phyloP scores from a whole-genome alignment of 2,888 invertebrate species.

The Aethes cnicana region DNA sequence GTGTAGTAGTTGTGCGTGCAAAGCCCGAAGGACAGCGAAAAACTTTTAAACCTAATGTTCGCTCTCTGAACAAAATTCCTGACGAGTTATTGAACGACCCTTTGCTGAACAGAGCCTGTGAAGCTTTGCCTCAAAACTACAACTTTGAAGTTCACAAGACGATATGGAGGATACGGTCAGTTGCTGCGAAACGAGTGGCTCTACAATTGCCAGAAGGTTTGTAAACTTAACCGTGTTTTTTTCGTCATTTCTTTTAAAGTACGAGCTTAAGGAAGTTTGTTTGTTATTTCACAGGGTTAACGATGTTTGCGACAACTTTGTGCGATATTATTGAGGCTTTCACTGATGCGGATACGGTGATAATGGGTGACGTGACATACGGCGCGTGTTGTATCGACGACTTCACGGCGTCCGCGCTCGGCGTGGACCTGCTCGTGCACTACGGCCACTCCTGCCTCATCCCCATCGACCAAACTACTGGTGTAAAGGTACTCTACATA shows the following conservation, averaged over 20 bases:
- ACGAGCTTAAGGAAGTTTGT: conserved; percentile 1
- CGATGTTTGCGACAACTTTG: conserved; percentile 95
- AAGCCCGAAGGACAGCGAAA: conserved; percentile 88
- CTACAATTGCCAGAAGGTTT: conserved; percentile 97
- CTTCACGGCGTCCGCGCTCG: conserved; percentile 94
- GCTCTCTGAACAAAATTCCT: conserved; percentile 90
- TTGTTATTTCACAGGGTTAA: conserved; percentile 79
- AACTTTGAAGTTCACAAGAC: conserved; percentile 99
- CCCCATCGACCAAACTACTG: conserved; percentile 91
- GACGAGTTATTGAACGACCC: conserved; percentile 89
- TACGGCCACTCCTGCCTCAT: conserved; percentile 99
- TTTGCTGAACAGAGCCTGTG: conserved; percentile 86
- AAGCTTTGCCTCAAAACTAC: conserved; percentile 94
- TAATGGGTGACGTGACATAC: conserved; percentile 99
- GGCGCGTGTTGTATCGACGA: conserved; percentile 99
- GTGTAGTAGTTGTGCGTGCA: conserved; percentile 87
- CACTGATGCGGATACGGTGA: conserved; percentile 94
- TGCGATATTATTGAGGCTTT: conserved; percentile 96
- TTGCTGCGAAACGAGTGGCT: conserved; percentile 93
- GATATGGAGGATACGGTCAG: conserved; percentile 95
- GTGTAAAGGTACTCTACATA: conserved; percentile 96
- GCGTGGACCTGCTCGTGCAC: conserved; percentile 95
- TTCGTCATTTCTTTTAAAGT: conserved; percentile 14
- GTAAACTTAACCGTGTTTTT: not conserved
- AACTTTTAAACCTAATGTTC: conserved; percentile 88